A percentile compares a stretch with the other conserved stretches of the same genome.
Conservation (phyloP, 92 coral and sea anemone species). For the Phymanthus crucifer region DNA sequence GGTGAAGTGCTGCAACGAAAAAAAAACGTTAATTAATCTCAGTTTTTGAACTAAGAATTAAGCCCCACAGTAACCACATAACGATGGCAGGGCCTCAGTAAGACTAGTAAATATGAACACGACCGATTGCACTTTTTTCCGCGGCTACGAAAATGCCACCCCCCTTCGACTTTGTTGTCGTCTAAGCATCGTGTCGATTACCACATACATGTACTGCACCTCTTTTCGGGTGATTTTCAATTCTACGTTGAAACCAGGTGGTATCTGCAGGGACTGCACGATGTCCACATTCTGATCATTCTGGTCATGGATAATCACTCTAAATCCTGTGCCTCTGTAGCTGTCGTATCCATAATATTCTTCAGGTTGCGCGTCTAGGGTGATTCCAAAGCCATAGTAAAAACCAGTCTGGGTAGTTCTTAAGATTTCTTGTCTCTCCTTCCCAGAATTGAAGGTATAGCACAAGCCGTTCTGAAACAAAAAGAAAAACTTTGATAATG, state of each 20-base stretch:
- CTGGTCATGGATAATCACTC: conserved; percentile 56
- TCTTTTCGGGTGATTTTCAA: conserved; percentile 46
- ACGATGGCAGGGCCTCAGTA: no score
- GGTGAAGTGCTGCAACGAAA: not conserved
- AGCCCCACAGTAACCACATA: no score
- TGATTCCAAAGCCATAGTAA: conserved; percentile 24
- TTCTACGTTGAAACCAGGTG: conserved; percentile 60
- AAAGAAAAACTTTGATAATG: not conserved
- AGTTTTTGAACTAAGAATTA: no score
- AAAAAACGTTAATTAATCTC: not conserved
- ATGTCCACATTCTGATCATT: conserved; percentile 39
- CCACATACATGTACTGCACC: not conserved
- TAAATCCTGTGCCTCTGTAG: conserved; percentile 57
- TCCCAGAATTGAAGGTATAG: conserved; percentile 64
- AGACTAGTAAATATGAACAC: no score
- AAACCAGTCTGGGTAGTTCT: conserved; percentile 22
- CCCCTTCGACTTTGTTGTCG: no score
- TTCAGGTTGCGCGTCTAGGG: conserved; percentile 58
- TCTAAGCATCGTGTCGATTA: no score
- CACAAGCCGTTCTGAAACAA: conserved; percentile 56
- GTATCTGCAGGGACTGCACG: conserved; percentile 34
- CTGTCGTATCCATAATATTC: conserved; percentile 69
- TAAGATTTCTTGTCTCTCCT: conserved; percentile 15
- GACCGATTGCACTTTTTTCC: no score
- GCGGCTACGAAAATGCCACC: no score